Base-by-base conservation (phyloP, 1,140 invertebrate genomes). In the Microplitis demolitor region DNA sequence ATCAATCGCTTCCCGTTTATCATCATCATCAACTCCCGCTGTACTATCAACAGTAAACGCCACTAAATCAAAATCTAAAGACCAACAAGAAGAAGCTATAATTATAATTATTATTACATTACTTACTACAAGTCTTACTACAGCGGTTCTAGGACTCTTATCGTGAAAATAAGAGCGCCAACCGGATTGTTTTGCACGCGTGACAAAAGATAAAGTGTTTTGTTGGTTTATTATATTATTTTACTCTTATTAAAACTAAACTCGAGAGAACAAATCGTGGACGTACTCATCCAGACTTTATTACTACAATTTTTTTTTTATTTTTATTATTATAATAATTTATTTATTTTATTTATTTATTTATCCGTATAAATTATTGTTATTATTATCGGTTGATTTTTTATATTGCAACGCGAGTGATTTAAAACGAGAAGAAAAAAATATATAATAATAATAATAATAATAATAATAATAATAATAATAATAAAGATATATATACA, bases 111-210 rank as follows among this genome's bases (percentile, higher is more conserved):
- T 13, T 39, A 39, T 13, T 37, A 63, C 34, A 37, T 13, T 34
- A 35, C 14, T 39, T 39, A 39, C 33, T 63, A 63, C 61, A 13
- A 62, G 31, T 62, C 14, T 31, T 66, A 24, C 63, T 31, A 5
- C 8, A 39, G 24, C 24, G 24, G 35, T 62, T 64, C 37, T 64
- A 31, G 62, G 62, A 35, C 45, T 53, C 33, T 67, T 67, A 67
- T 67, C 64, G 64, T 67, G 64, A 54, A 67, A 53, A 67, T 67
- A 67, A 54, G 24, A 54, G 31, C 45, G 50, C 14, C 56, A 58
- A 58, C 14, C 56, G 50, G 64, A 67, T 67, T 67, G 64, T 67
- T 67, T 67, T 67, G 63, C 63, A 66, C 64, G 64, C 64, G 64
- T 67, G 51, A 67, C 64, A 54, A 67, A 67, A 67, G 64, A 67